Conservation (phyloP, 2,113 vertebrate genomes). For the Erpornis zantholeuca region DNA sequence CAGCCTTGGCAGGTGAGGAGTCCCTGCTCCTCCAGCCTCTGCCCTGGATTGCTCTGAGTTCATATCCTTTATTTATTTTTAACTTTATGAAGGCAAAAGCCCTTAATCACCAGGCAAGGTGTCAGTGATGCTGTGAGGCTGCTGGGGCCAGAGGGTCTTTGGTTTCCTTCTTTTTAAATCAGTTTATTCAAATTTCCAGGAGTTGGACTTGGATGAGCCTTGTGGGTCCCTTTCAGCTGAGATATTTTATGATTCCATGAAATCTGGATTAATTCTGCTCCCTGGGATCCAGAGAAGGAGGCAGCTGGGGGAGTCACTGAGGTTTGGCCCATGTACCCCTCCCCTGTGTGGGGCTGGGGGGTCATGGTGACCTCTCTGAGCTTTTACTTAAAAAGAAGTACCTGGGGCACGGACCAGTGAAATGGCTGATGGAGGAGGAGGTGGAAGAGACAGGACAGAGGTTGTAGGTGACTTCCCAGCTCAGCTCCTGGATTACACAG, state of each 20-base stretch:
- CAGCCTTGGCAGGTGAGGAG: fast-evolving
- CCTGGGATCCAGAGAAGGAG: background rate
- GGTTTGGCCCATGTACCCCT: background rate
- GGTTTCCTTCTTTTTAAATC: background rate
- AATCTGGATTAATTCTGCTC: background rate
- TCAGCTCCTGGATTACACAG: background rate
- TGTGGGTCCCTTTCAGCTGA: background rate
- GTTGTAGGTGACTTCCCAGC: background rate
- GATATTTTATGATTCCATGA: background rate
- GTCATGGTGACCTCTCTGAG: background rate
- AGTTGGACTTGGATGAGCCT: background rate
- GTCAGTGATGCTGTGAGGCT: background rate
- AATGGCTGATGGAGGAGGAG: background rate
- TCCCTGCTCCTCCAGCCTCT: background rate
- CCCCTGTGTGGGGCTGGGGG: no score
- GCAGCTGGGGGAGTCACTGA: background rate
- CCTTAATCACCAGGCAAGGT: fast-evolving
- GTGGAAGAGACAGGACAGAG: background rate
- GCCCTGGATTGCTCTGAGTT: background rate
- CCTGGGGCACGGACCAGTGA: background rate
- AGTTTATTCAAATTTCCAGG: background rate
- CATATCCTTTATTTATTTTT: background rate
- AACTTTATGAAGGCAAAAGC: background rate
- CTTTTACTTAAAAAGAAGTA: background rate
- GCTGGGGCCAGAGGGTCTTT: background rate